A percentile compares a stretch with the other conserved stretches of the same genome.
phyloP scores from a whole-genome alignment of 1,140 invertebrate species.

The Vanessa tameamea region DNA sequence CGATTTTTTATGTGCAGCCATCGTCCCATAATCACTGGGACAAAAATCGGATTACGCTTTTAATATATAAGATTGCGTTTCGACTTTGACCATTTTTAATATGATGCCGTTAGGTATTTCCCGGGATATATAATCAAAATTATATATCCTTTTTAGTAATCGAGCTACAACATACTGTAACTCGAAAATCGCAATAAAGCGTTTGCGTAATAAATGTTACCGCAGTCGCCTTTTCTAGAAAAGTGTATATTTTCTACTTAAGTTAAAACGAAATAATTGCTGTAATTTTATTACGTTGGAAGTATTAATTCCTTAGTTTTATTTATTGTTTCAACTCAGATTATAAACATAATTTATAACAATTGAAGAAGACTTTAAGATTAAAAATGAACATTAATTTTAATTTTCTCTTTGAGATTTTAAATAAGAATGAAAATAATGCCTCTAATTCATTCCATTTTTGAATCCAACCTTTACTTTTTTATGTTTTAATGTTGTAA shows the following conservation, averaged over 20 bases:
- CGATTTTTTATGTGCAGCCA: too few relatives aligned
- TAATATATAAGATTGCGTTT: too few relatives aligned
- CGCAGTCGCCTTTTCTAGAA: constrained; percentile 2
- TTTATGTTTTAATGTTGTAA: too few relatives aligned
- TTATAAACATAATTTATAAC: background rate
- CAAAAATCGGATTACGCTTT: too few relatives aligned
- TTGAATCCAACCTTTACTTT: too few relatives aligned
- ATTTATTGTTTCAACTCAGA: background rate
- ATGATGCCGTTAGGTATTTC: background rate
- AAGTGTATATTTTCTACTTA: constrained; percentile 26
- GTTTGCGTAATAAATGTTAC: constrained; percentile 14
- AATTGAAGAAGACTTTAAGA: background rate
- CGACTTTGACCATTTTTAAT: too few relatives aligned
- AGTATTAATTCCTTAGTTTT: constrained; percentile 7
- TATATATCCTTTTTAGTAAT: background rate
- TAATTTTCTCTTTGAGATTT: too few relatives aligned
- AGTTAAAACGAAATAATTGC: constrained; percentile 15
- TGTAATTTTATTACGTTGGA: constrained; percentile 15
- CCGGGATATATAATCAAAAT: background rate
- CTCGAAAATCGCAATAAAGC: constrained; percentile 9
- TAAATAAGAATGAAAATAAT: too few relatives aligned
- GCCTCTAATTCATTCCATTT: too few relatives aligned
- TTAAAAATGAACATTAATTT: background rate
- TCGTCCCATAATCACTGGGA: too few relatives aligned
- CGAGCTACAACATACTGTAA: background rate